Evolutionary conservation across 2,888 invertebrate genomes (phyloP).

Genomic region (Cylindroiulus punctatus): DNA sequence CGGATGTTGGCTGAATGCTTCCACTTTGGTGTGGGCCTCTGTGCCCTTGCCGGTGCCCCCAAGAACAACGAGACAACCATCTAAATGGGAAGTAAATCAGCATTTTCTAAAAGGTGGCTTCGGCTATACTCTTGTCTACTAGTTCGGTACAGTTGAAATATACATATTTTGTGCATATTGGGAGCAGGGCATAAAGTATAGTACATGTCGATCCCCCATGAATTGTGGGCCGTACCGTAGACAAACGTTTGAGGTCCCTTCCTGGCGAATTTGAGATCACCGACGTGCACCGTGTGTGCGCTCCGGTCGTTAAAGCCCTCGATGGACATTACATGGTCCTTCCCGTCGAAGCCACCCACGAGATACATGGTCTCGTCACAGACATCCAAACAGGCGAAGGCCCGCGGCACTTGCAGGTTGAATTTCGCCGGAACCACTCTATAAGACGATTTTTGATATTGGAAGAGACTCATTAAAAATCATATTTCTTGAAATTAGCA

Average conservation of each 20-base stretch:
- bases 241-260: constrained; percentile 35
- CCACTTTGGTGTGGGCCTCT: constrained; percentile 22
- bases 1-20: not conserved
- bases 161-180: too few relatives aligned
- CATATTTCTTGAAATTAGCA: too few relatives aligned
- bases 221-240: not conserved
- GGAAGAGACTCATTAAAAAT: not conserved
- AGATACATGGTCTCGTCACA: constrained; percentile 33
- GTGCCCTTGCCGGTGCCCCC: constrained; percentile 8
- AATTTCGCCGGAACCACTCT: not conserved
- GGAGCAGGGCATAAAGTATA: too few relatives aligned
- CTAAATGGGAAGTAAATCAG: not conserved
- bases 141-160: too few relatives aligned
- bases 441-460: not conserved
- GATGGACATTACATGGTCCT: not conserved
- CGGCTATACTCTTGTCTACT: too few relatives aligned
- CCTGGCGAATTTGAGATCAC: not conserved
- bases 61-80: constrained; percentile 2
- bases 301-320: constrained; percentile 35
- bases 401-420: not conserved
- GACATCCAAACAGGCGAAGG: not conserved
- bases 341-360: constrained; percentile 7
- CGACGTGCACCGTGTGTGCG: not conserved
- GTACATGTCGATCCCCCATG: too few relatives aligned
- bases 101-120: too few relatives aligned